Evolutionary conservation across 2,113 vertebrate species (phyloP), one percentile per base, ranked within the genome.

Genomic region (Ciconia stormi): DNA sequence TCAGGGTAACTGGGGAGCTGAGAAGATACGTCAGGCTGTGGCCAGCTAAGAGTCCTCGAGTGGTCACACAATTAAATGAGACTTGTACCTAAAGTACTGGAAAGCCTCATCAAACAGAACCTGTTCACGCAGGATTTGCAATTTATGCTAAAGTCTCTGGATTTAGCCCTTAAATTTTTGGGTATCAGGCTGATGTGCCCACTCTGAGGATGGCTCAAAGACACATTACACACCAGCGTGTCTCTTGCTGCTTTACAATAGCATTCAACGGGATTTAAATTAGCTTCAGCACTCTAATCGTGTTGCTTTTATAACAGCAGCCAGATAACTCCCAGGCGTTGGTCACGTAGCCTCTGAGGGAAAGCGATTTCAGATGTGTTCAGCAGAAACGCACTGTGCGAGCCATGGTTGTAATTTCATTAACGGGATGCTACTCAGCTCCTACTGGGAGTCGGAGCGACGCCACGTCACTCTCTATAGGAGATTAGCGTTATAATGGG

Each of bases 331-430:
- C 93, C 86, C 80, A 78, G 87, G 69, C 50, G 0, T 16, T 94
- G 78, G 89, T 70, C 93, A 29, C 66, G 61, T 55, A 86, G 94
- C 89, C 93, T 94, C 73, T 69, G 72, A 80, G 92, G 94, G 86
- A 84, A 89, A 79, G 83, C 89, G 77, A 87, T 95, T 97, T 89
- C 80, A 82, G 93, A 89, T 71, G 67, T 34, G 82, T 89, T 96
- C 89, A 69, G 90, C 90, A 97, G 93, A 88, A 92, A 92, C 22
- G 74, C 69, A 20, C 82, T 16, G 30, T 88, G 94, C 50, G 87
- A 94, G 85, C 92, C 88, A 32, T 72, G 73, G 77, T 87, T 93
- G 69, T 96, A 95, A 95, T 96, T 96, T 90, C 95, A 96, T 97
- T 96, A 96, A 80, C 56, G 53, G 80, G 86, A 86, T 92, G 90